Evolutionary conservation across 2,797 vertebrate genomes (phyloP), one percentile per base, ranked within the genome.

Genomic region (Jordanella pulchra): DNA sequence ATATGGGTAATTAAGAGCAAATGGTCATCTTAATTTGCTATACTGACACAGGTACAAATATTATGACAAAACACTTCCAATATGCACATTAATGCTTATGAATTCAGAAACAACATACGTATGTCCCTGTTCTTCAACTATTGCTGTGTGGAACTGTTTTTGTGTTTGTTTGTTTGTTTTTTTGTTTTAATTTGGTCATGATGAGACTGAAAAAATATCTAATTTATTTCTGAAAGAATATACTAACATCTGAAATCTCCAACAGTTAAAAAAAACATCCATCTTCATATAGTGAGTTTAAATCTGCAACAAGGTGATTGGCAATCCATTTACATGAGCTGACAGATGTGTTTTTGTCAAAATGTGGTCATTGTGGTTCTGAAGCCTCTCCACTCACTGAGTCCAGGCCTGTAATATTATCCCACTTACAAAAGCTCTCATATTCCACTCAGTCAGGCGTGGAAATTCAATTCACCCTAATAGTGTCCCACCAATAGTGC

Each of bases 391-490:
- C 47, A 27, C 53, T 77, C 67, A 47, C 48, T 25, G 56, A 73
- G 69, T 58, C 67, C 68, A n/a, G 71, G 60, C 69, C 83, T 74
- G 79, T 72, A 81, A 86, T 75, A 83, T 84, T 69, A 56, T 58
- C 72, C 71, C n/a, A 70, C 81, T 87, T 60, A 85, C 80, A 81
- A 77, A 80, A 75, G 83, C 79, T 67, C 83, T 86, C 77, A 71
- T 84, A 85, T 87, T 78, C 79, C 48, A 50, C 68, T 86, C 81
- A 82, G 63, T 77, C 73, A 32, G 81, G 67, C 84, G n/a, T 86
- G 86, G 54, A 86, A 86, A 90, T 90, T 80, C 78, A 89, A 89
- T 92, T 84, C 84, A 73, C 74, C 68, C 86, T 87, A 89, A 92
- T 89, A 85, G 86, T 78, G 79, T 78, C 68, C 83, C 84, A 76